Base-by-base conservation (phyloP, 2,797 vertebrate genomes). In the Brachymystax lenok region DNA sequence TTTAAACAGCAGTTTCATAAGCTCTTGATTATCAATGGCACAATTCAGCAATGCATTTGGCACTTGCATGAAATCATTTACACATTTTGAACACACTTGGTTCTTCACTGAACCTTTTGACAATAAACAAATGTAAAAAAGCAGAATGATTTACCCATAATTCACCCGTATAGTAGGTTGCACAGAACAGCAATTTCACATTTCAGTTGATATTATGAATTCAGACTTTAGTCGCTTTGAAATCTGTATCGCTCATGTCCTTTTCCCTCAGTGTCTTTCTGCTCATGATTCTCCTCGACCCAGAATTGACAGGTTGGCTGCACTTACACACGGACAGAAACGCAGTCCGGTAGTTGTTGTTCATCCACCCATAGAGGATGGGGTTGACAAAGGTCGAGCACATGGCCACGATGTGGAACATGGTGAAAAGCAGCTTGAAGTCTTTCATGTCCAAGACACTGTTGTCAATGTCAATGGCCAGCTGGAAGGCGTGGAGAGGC, bases 341-440 rank as follows among this genome's bases (percentile, higher is more conserved):
- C 7, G 97, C 97, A 7, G 88, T 92, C 82, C 96, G 93, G 88
- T 97, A 99, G 93, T 97, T 99, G 86, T 88, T 96, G 88, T 99
- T 99, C 98, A 99, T 97, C 98, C 98, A 99, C 66, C 98, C 97
- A 0, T 99, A 99, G 54, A 99, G 95, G 61, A 99, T 94, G 17
- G 98, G 98, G 81, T 99, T 99, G 86, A 95, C 96, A 66, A 97
- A 99, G 0, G 97, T 97, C 0, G 97, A 98, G 85, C 97, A 98
- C 97, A 99, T 99, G 5, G 97, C 97, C 6, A 97, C 87, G 21
- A 98, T 95, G 0, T 99, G 97, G 83, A 98, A 96, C 75, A 95
- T 91, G 0, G 97, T 99, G 90, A 97, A 99, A 76, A 99, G 95
- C 80, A 99, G 92, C 83, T 96, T 97, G 83, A 97, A 99, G 84